Percentiles rank a stretch among this genome's conserved stretches.
phyloP scores from a whole-genome alignment of 2,113 vertebrate species.

The Xenotilapia caudafasciata region DNA sequence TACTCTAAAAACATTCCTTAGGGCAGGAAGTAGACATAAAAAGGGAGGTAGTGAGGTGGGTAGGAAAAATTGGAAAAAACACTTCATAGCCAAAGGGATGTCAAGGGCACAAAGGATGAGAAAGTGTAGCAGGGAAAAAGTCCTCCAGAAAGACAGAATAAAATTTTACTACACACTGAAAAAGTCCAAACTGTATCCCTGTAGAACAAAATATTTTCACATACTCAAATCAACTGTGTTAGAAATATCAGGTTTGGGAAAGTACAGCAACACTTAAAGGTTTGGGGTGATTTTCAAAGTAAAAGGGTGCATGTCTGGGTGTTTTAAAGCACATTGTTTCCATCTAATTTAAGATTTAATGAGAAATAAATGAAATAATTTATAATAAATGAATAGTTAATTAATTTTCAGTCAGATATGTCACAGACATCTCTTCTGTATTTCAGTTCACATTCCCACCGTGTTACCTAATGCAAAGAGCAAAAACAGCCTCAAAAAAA shows the following conservation, averaged over 20 bases:
- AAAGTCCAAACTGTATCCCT: slow-evolving; percentile 42
- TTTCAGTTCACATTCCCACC: accelerated
- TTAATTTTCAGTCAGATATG: not conserved
- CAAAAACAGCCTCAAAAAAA: not conserved
- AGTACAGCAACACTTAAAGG: not conserved
- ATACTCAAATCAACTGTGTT: not conserved
- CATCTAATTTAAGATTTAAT: not conserved
- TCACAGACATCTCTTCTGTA: not conserved
- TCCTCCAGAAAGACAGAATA: slow-evolving; percentile 35
- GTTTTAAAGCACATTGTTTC: not conserved
- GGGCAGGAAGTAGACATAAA: slow-evolving; percentile 31
- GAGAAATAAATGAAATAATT: not conserved
- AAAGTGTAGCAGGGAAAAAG: slow-evolving; percentile 76
- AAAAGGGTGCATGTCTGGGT: accelerated
- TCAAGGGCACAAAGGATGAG: slow-evolving; percentile 78
- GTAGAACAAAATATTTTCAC: not conserved
- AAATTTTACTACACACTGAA: not conserved
- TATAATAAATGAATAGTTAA: not conserved
- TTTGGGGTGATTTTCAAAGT: not conserved
- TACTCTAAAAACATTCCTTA: slow-evolving; percentile 35
- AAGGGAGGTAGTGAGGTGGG: slow-evolving; percentile 13
- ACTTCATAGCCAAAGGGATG: slow-evolving; percentile 27
- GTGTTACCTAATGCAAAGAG: not conserved
- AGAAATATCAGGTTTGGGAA: not conserved
- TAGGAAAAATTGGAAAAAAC: slow-evolving; percentile 16